Percentiles rank a stretch among this genome's conserved stretches.
Conservation (phyloP, 2,113 vertebrate species). For the Tauraco erythrolophus region DNA sequence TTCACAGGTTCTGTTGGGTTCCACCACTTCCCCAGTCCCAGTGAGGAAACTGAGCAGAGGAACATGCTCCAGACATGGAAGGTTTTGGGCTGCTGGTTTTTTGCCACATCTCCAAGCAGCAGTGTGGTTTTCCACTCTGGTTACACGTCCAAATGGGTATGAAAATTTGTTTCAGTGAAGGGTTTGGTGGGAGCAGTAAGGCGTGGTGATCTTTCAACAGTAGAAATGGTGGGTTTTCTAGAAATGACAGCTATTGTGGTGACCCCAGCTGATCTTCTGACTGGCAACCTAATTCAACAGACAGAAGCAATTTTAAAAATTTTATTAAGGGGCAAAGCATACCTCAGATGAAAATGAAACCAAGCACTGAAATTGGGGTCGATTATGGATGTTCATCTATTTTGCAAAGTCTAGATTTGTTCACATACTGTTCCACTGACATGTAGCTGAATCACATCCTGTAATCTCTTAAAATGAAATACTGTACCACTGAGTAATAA, state of each 20-base stretch:
- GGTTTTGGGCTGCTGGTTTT: background rate
- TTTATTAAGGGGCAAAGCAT: background rate
- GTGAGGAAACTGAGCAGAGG: background rate
- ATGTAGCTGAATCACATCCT: background rate
- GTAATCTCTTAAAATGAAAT: background rate
- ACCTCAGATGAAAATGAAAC: background rate
- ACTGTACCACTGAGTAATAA: background rate
- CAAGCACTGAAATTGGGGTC: background rate
- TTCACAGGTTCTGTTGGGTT: background rate
- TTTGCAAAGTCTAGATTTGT: background rate
- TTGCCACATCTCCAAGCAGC: background rate
- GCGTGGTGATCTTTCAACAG: background rate
- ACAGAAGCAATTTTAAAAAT: background rate
- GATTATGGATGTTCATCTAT: background rate
- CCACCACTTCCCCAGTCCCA: accelerated
- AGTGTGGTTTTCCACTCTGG: background rate
- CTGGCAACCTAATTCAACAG: background rate
- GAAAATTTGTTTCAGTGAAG: background rate
- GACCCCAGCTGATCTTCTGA: background rate
- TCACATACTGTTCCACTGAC: background rate
- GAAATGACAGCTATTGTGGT: background rate
- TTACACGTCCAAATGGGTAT: background rate
- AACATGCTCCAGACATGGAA: background rate
- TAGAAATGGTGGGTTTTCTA: background rate
- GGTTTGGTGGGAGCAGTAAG: background rate